Evolutionary conservation across 2,113 vertebrate species (phyloP), one percentile per base, ranked within the genome.

Genomic region (Cettia cetti): DNA sequence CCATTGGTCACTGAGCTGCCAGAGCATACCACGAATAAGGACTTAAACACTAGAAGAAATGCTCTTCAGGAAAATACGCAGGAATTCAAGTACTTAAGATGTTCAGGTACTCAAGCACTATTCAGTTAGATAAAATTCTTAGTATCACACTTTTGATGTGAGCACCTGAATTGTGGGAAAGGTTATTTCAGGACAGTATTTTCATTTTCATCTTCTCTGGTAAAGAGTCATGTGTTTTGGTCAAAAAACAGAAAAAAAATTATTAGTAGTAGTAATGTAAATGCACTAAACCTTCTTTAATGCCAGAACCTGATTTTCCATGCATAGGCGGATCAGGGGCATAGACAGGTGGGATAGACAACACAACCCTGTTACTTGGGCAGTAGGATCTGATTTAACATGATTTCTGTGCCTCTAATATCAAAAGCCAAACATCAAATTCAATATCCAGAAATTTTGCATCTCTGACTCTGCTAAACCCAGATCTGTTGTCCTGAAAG

Each of bases 11-110:
- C n/a, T 54, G 60, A 89, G 31, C 39, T 81, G 54, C 42, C 42
- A 40, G 52, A 75, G 23, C 22, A 54, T 39, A 17, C 6, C 0
- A 0, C 15, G 6, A 1, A 1, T 7, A 42, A 77, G 35, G 49
- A 68, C 19, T 49, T 72, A 5, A 70, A 81, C 4, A 11, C 21
- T 12, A 35, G 52, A 37, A 42, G 17, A 63, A 68, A 47, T 82
- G 24, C 2, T 40, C 18, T 35, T 35, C 14, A 47, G 14, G 26
- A 47, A 31, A 47, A 33, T 10, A 60, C 11, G 31, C n/a, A 47
- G 30, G 54, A 68, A 68, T 69, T 40, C 39, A 61, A 54, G 17
- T 54, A 35, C 20, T 61, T 39, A 18, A 53, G 27, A 11, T 61
- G 24, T 75, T 68, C 26, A 40, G 39, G 16, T 83, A 54, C 22